A percentile compares a stretch with the other conserved stretches of the same genome.
These are phyloP conservation scores for Scolopax rusticola DNA, from an alignment of 2,797 vertebrate species.

Conservation along the genomic window DNA sequence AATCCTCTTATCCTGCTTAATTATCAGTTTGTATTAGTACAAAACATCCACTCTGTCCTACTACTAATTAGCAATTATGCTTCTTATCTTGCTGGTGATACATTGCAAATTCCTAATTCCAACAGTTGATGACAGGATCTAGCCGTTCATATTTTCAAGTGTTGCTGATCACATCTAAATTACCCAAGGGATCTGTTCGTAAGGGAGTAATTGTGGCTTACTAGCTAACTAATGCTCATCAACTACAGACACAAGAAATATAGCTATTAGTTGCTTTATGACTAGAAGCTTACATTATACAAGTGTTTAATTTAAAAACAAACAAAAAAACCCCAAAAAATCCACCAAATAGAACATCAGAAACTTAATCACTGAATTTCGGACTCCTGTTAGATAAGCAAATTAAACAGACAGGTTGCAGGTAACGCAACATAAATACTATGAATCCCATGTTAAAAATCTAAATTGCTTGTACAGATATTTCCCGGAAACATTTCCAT, in stretches of 20 bases:
- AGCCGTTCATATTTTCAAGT: not conserved
- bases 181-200: not conserved
- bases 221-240: not conserved
- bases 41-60: slow-evolving; percentile 16
- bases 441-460: not conserved
- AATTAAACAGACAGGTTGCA: not conserved
- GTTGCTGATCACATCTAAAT: slow-evolving; percentile 10
- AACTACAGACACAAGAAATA: not conserved
- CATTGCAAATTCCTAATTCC: slow-evolving; percentile 21
- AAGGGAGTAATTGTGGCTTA: not conserved
- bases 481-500: not conserved
- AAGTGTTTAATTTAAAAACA: not conserved
- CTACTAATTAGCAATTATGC: slow-evolving; percentile 19
- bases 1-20: slow-evolving; percentile 56
- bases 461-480: not conserved
- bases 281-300: not conserved
- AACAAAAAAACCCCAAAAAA: not conserved
- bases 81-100: slow-evolving; percentile 46
- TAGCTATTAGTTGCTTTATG: not conserved
- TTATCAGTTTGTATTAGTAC: slow-evolving; percentile 51
- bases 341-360: not conserved
- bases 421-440: not conserved
- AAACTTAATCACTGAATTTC: not conserved
- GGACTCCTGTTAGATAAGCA: not conserved
- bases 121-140: not conserved